phyloP scores from a whole-genome alignment of 2,113 vertebrate species.

The Orthonyx spaldingii region DNA sequence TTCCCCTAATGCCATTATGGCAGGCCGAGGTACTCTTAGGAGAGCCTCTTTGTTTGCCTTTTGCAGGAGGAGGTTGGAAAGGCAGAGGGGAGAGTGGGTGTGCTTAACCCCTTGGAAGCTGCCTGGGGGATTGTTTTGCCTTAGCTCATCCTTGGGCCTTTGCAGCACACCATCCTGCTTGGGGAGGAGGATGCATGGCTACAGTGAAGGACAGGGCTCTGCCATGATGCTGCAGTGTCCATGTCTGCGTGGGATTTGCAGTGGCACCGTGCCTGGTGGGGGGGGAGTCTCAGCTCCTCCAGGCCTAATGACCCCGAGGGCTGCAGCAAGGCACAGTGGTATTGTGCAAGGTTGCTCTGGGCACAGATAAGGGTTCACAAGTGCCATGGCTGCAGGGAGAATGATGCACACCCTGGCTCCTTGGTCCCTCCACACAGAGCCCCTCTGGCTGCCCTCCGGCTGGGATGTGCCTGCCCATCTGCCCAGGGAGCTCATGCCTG shows the following conservation, averaged over 20 bases:
- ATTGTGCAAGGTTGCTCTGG: background rate
- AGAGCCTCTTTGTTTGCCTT: slow-evolving; percentile 12
- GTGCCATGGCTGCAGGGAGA: fast-evolving
- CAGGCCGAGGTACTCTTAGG: background rate
- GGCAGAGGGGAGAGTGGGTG: background rate
- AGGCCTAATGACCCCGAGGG: background rate
- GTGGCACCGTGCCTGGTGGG: background rate
- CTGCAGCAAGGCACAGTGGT: fast-evolving
- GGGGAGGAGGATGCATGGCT: background rate
- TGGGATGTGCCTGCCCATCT: background rate
- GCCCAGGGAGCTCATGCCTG: background rate
- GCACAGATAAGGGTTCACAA: background rate
- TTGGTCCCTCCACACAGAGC: fast-evolving
- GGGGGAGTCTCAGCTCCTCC: fast-evolving
- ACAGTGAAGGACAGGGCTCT: background rate
- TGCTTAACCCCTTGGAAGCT: background rate
- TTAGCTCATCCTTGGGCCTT: background rate
- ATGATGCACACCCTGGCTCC: fast-evolving
- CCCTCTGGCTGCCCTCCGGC: background rate
- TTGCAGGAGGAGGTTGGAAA: background rate
- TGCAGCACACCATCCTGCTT: fast-evolving
- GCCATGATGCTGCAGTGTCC: fast-evolving
- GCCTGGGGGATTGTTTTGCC: background rate
- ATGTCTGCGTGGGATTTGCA: fast-evolving
- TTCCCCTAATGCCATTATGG: background rate